Conservation (phyloP, 1,140 invertebrate species). For the Hylaeus volcanicus region DNA sequence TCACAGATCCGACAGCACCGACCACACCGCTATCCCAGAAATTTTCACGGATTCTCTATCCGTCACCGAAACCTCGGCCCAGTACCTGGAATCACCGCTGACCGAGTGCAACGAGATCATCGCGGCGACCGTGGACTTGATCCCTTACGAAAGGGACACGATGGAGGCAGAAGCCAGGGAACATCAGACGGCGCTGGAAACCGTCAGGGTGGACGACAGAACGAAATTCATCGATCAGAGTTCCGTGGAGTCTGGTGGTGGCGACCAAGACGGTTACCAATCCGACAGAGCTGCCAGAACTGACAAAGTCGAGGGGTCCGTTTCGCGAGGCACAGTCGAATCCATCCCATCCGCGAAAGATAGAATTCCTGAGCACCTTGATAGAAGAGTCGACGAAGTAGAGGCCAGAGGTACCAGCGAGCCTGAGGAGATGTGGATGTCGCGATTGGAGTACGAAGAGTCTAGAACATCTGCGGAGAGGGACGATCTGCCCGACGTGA, state of each 20-base stretch:
- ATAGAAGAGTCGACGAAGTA: not conserved
- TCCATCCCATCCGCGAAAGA: conserved; percentile 17
- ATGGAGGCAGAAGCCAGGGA: not conserved
- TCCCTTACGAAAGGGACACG: conserved; percentile 72
- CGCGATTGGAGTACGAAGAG: conserved; percentile 4
- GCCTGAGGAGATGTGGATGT: not conserved
- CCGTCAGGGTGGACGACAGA: conserved; percentile 65
- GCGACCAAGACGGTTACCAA: conserved; percentile 58
- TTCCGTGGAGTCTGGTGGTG: conserved; percentile 66
- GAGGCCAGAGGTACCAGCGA: not conserved
- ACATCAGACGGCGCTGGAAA: conserved; percentile 18
- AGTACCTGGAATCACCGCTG: conserved; percentile 76
- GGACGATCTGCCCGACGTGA: conserved; percentile 73
- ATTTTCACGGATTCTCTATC: conserved; percentile 75
- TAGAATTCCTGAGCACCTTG: conserved; percentile 23
- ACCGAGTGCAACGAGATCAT: conserved; percentile 76
- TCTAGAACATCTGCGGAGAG: conserved; percentile 67
- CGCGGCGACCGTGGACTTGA: conserved; percentile 69
- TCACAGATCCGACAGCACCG: conserved; percentile 74
- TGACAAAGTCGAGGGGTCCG: conserved; percentile 16
- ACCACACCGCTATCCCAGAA: conserved; percentile 74
- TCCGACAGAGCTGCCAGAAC: not conserved
- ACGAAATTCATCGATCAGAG: conserved; percentile 77
- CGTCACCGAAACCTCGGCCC: conserved; percentile 76
- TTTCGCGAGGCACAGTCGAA: conserved; percentile 10